phyloP scores from a whole-genome alignment of 2,888 invertebrate species.

The Sesia apiformis region DNA sequence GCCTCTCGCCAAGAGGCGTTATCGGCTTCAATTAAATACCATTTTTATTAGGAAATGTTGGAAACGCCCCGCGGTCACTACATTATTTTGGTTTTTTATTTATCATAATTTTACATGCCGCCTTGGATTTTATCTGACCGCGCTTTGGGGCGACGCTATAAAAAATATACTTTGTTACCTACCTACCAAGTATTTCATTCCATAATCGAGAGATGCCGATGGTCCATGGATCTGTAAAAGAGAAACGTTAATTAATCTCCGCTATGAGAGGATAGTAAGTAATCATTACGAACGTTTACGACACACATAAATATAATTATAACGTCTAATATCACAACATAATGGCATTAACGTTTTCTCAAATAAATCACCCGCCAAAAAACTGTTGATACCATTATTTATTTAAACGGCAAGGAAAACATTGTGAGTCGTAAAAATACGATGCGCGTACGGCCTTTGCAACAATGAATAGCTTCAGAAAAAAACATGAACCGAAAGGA shows the following conservation, averaged over 20 bases:
- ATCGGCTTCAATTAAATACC: constrained; percentile 71
- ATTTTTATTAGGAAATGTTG: constrained; percentile 66
- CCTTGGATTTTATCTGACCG: constrained; percentile 25
- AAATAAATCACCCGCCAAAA: constrained; percentile 49
- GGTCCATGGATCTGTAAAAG: constrained; percentile 46
- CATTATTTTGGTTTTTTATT: constrained; percentile 31
- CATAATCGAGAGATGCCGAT: constrained; percentile 28
- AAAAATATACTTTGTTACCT: constrained; percentile 10
- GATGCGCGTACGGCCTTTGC: constrained; percentile 50
- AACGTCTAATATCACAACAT: constrained; percentile 29
- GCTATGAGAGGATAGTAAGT: too few species aligned
- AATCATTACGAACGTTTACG: too few species aligned
- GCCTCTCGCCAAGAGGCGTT: constrained; percentile 57
- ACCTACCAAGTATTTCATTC: constrained; percentile 40
- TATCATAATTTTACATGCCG: constrained; percentile 33
- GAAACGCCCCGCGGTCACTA: constrained; percentile 53
- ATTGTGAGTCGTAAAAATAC: constrained; percentile 58
- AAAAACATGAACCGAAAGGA: constrained; percentile 55
- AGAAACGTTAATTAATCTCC: constrained; percentile 19
- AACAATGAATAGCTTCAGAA: constrained; percentile 67
- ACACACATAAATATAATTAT: background rate
- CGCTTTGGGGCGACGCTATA: constrained; percentile 13
- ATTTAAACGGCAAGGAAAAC: constrained; percentile 61
- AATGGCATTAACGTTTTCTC: constrained; percentile 24
- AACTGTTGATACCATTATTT: constrained; percentile 65